These are phyloP conservation scores for Gallinago undulata DNA, from an alignment of 2,113 vertebrate genomes.

Conservation along the genomic window DNA sequence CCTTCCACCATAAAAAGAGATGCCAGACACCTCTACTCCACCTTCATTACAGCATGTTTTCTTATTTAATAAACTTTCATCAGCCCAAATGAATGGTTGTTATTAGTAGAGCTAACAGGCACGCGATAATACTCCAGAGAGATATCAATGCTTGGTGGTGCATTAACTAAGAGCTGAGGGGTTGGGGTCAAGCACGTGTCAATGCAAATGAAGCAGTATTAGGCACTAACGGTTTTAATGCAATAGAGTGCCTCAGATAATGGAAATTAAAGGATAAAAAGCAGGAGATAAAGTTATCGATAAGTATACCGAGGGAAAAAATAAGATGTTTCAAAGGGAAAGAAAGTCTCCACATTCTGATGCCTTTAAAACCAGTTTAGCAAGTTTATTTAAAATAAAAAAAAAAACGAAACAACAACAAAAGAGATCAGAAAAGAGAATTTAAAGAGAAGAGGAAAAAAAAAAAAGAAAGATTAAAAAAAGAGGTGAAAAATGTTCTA, in stretches of 20 bases:
- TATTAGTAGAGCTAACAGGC: conserved; percentile 76
- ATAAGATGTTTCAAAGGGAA: neutral
- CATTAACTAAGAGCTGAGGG: conserved; percentile 55
- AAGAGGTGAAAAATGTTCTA: neutral
- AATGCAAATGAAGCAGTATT: conserved; percentile 78
- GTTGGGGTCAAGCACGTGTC: conserved; percentile 78
- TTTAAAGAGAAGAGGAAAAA: neutral
- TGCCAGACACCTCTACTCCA: neutral
- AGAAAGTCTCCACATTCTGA: neutral
- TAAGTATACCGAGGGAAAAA: conserved; percentile 10
- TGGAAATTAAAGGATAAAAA: conserved; percentile 65
- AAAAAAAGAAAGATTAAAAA: neutral
- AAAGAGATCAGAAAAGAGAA: neutral
- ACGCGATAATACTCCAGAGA: conserved; percentile 71
- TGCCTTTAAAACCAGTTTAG: neutral
- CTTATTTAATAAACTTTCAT: conserved; percentile 77
- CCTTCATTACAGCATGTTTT: conserved; percentile 63
- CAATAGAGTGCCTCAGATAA: conserved; percentile 59
- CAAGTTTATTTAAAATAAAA: neutral
- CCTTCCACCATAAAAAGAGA: neutral
- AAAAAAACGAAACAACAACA: neutral
- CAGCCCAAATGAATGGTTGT: conserved; percentile 73
- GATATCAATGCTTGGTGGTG: conserved; percentile 58
- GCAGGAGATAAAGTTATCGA: conserved; percentile 50
- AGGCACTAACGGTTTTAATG: conserved; percentile 56